phyloP scores from a whole-genome alignment of 2,888 invertebrate genomes.

The Metallyticus violacea region DNA sequence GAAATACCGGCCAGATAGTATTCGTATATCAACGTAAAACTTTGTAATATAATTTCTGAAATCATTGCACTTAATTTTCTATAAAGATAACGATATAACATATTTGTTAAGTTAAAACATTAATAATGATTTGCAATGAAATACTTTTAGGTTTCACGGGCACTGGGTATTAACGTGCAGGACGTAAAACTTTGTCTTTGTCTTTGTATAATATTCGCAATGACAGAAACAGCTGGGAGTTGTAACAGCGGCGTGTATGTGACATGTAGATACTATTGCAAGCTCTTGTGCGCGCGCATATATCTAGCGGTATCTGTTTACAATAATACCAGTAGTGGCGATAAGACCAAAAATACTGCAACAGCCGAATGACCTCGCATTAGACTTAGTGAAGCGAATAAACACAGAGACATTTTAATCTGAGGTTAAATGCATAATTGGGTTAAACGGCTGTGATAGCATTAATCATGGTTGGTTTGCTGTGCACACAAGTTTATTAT shows the following conservation, averaged over 20 bases:
- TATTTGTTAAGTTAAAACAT: no score
- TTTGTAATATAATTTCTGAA: no score
- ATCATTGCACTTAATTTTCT: no score
- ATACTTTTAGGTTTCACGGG: no score
- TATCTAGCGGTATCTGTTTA: not conserved
- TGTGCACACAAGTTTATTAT: not conserved
- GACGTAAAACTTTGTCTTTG: no score
- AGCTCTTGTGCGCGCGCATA: not conserved
- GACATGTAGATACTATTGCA: not conserved
- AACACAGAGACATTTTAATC: not conserved
- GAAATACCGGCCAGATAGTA: no score
- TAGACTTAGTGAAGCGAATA: not conserved
- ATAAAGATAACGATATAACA: no score
- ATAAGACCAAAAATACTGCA: not conserved
- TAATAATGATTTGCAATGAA: no score
- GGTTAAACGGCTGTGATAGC: not conserved
- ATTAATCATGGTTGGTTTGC: not conserved
- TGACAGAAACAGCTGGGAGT: no score
- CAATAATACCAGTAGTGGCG: not conserved
- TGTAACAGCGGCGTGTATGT: not conserved
- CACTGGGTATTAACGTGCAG: no score
- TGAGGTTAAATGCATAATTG: not conserved
- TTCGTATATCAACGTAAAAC: no score
- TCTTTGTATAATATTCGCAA: no score
- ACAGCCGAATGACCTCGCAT: not conserved